phyloP scores from a whole-genome alignment of 2,797 vertebrate species.

The Cuculus canorus region DNA sequence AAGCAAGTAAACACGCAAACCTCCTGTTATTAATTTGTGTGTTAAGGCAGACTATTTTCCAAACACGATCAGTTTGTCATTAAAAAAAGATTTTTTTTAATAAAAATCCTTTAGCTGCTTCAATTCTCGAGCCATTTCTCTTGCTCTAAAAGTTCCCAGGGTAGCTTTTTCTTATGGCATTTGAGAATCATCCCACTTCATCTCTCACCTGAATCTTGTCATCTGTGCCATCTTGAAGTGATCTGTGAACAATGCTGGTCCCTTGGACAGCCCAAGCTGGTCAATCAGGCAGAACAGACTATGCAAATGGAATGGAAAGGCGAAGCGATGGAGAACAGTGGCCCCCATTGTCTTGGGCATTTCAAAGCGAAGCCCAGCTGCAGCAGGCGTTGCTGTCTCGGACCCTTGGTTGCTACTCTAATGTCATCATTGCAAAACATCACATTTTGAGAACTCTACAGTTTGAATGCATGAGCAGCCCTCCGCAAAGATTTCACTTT shows the following conservation, averaged over 20 bases:
- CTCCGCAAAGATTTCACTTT: conserved; percentile 59
- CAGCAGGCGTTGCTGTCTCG: conserved; percentile 71
- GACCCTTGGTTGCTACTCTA: conserved; percentile 74
- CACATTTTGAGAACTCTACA: conserved; percentile 70
- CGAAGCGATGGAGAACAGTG: conserved; percentile 81
- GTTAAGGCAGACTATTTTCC: neutral
- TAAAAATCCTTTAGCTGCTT: neutral
- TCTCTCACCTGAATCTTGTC: conserved; percentile 86
- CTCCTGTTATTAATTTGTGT: neutral
- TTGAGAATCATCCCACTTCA: conserved; percentile 71
- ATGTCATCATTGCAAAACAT: conserved; percentile 77
- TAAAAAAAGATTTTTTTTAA: neutral
- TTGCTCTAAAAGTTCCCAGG: conserved; percentile 65
- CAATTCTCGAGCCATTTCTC: neutral
- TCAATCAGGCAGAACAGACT: conserved; percentile 87
- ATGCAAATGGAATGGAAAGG: conserved; percentile 84
- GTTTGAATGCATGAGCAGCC: conserved; percentile 71
- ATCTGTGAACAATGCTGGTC: conserved; percentile 82
- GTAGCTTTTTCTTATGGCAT: conserved; percentile 46
- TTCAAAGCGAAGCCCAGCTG: conserved; percentile 86
- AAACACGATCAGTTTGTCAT: neutral
- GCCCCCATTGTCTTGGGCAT: conserved; percentile 81
- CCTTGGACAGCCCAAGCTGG: conserved; percentile 78
- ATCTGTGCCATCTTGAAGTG: conserved; percentile 81
- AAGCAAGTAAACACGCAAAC: neutral